Percentiles rank a stretch among this genome's conserved stretches.
Conservation (phyloP, 2,113 vertebrate genomes). For the Paradoxurus hermaphroditus region DNA sequence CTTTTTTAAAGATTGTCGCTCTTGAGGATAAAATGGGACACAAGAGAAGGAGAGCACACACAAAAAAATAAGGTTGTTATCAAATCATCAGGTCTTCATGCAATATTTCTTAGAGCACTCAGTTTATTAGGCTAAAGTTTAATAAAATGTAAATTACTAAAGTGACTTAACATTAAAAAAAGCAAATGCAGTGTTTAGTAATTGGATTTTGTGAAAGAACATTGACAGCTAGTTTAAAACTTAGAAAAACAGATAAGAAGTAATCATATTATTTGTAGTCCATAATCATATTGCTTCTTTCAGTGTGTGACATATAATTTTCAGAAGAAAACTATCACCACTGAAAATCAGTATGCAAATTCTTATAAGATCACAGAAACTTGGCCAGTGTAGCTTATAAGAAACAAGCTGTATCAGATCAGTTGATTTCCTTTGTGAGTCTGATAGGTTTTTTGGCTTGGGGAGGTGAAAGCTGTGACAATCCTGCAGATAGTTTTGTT, state of each 20-base stretch:
- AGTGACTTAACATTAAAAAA: not conserved
- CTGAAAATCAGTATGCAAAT: slow-evolving; percentile 52
- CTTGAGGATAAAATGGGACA: not conserved
- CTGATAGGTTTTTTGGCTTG: not conserved
- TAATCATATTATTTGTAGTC: not conserved
- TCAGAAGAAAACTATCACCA: not conserved
- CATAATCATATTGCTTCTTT: not conserved
- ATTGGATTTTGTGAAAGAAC: not conserved
- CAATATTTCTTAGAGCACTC: not conserved
- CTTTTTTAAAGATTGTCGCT: not conserved
- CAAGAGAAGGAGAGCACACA: not conserved
- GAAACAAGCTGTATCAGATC: not conserved
- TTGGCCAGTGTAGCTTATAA: not conserved
- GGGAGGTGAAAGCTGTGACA: not conserved
- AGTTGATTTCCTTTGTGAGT: not conserved
- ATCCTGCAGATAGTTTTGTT: not conserved
- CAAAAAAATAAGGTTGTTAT: not conserved
- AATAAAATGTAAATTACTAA: not conserved
- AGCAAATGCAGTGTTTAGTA: not conserved
- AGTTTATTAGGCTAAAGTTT: slow-evolving; percentile 22
- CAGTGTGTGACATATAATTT: not conserved
- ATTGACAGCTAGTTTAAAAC: not conserved
- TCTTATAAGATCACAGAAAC: not conserved
- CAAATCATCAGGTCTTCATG: not conserved
- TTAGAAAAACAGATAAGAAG: not conserved